Evolutionary conservation across 2,797 vertebrate genomes (phyloP), one percentile per base, ranked within the genome.

Genomic region (Acanthiza pusilla): DNA sequence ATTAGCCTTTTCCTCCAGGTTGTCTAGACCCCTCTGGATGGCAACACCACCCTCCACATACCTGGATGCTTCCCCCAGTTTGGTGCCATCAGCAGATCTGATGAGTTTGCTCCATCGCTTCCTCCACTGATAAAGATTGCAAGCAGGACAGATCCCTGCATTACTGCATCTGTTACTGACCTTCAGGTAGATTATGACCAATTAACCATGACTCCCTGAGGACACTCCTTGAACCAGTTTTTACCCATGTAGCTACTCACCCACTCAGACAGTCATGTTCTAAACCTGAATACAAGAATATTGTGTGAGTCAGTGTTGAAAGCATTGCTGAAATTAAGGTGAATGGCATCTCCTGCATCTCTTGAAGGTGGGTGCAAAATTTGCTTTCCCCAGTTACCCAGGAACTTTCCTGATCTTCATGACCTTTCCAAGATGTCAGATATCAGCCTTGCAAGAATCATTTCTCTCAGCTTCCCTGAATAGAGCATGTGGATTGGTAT

Each of bases 251-350:
- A 63, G 7, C 18, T 77, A 9, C 23, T 83, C 32, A 68, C 4
- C 4, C 18, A 53, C 3, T 3, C 70, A 63, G 29, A 34, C 14
- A 42, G 42, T 22, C 0, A 0, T 32, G 11, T 40, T 76, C 30
- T 58, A 20, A 20, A 47, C 21, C 51, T 68, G 60, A 21, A 78
- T n/a, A 53, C 7, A 58, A 65, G 13, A 78, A 34, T 75, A 58
- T 25, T 66, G 15, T 40, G 22, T 16, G 36, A 74, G 8, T 22
- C 45, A 7, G 4, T 38, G 29, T 30, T 42, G 48, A 87, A 92
- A 91, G 9, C 13, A 51, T 27, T 53, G 16, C 19, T 72, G 78
- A 70, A 89, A 10, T 61, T 17, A 54, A 43, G 10, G 32, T 50
- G 36, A 72, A 58, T 43, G 16, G 8, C 27, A 65, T 32, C 5